Conservation (phyloP, 1,140 invertebrate genomes). For the Tetramorium simillimum region DNA sequence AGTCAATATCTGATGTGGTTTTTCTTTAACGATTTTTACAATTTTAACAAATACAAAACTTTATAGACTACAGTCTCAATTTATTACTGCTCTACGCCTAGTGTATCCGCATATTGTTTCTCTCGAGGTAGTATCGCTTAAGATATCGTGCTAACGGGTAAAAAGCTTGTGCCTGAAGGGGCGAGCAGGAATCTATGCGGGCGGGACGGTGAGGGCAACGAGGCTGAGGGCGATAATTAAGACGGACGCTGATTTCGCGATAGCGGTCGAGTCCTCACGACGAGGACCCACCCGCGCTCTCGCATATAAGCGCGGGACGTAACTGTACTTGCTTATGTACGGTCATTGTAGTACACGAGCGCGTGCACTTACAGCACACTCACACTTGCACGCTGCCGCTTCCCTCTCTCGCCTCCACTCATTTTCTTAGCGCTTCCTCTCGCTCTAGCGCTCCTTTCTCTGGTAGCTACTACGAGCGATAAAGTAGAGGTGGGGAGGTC, state of each 20-base stretch:
- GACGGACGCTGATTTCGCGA: constrained; percentile 82
- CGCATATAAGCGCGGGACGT: constrained; percentile 66
- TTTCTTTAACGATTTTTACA: background rate
- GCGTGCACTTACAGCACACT: background rate
- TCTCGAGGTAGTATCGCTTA: background rate
- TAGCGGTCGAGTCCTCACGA: constrained; percentile 78
- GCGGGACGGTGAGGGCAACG: constrained; percentile 2
- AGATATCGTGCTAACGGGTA: constrained; percentile 35
- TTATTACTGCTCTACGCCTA: background rate
- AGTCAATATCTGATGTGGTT: background rate
- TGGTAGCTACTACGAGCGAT: constrained; percentile 29
- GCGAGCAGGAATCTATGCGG: constrained; percentile 45
- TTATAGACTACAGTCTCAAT: background rate
- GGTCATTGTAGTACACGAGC: constrained; percentile 5
- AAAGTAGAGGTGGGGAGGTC: constrained; percentile 10
- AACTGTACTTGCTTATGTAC: constrained; percentile 67
- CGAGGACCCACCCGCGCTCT: constrained; percentile 66
- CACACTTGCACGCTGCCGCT: background rate
- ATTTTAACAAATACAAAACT: background rate
- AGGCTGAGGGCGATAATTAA: constrained; percentile 81
- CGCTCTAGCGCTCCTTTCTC: background rate
- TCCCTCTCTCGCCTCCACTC: background rate
- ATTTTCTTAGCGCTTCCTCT: background rate
- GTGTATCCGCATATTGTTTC: background rate
- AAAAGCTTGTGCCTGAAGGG: constrained; percentile 22